Evolutionary conservation across 2,113 vertebrate species (phyloP).

Genomic region (Petrocephalus zakoni): DNA sequence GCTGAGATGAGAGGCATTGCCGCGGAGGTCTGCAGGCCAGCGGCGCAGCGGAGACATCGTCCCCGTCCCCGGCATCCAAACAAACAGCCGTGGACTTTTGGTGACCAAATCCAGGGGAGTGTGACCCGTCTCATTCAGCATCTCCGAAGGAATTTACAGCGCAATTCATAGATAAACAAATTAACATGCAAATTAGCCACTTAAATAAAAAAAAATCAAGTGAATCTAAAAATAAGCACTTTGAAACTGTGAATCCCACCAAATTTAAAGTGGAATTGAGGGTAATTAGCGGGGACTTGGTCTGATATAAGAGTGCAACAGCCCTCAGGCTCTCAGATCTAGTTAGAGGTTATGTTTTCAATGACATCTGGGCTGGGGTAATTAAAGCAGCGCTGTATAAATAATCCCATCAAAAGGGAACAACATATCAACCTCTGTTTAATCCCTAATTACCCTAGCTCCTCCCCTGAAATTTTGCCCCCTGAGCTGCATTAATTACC

Average conservation of each 20-base stretch:
- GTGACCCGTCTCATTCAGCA: slow-evolving; percentile 49
- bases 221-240: slow-evolving; percentile 22
- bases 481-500: slow-evolving; percentile 52
- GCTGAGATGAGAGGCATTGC: not conserved
- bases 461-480: slow-evolving; percentile 48
- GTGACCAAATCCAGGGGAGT: slow-evolving; percentile 33
- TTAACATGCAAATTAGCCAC: slow-evolving; percentile 26
- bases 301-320: slow-evolving; percentile 12
- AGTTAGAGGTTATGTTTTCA: slow-evolving; percentile 46
- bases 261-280: slow-evolving; percentile 24
- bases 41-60: not conserved
- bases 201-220: slow-evolving; percentile 26
- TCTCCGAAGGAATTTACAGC: slow-evolving; percentile 28
- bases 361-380: slow-evolving; percentile 48
- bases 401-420: slow-evolving; percentile 64
- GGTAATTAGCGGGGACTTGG: slow-evolving; percentile 47
- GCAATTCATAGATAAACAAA: slow-evolving; percentile 31
- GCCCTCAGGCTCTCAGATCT: slow-evolving; percentile 29
- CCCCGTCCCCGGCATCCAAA: not conserved
- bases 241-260: slow-evolving; percentile 23
- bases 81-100: not conserved
- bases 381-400: slow-evolving; percentile 49
- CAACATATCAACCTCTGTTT: slow-evolving; percentile 54
- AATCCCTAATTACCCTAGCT: slow-evolving; percentile 59
- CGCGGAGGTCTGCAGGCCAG: not conserved